phyloP scores from a whole-genome alignment of 2,797 vertebrate genomes.

The Scyliorhinus canicula region DNA sequence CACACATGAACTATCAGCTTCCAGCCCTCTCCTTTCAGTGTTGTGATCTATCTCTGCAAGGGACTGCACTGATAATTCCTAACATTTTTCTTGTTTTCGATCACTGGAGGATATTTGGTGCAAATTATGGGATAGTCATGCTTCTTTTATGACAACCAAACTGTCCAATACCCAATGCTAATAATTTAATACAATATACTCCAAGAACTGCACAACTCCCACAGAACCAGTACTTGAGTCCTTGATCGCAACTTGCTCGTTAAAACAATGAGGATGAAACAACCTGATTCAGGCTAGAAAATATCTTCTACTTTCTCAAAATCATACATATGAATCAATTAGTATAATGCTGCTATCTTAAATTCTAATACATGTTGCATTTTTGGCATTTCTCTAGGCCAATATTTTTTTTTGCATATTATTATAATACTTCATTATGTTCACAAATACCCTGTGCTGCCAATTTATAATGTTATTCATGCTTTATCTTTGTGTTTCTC shows the following conservation, averaged over 20 bases:
- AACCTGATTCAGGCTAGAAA: not conserved
- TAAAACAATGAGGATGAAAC: not conserved
- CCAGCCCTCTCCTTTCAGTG: slow-evolving; percentile 1
- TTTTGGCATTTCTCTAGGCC: not conserved
- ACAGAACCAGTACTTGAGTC: not conserved
- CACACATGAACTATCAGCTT: slow-evolving; percentile 2
- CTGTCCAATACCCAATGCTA: slow-evolving; percentile 6
- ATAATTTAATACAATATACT: slow-evolving; percentile 7
- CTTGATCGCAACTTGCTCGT: not conserved
- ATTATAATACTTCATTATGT: not conserved
- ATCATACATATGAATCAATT: not conserved
- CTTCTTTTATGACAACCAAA: slow-evolving; percentile 30
- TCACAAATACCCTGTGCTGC: not conserved
- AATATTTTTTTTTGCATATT: not conserved
- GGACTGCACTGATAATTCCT: slow-evolving; percentile 21
- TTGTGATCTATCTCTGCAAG: slow-evolving; percentile 8
- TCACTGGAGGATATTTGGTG: slow-evolving; percentile 18
- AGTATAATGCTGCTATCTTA: not conserved
- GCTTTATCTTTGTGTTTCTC: not conserved
- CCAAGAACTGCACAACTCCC: not conserved
- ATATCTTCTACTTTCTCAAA: not conserved
- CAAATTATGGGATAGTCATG: slow-evolving; percentile 19
- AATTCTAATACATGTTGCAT: not conserved
- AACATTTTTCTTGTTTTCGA: slow-evolving; percentile 15
- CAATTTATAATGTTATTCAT: not conserved